Conservation (phyloP, 2,113 vertebrate genomes). For the Phrynosoma blainvillii region DNA sequence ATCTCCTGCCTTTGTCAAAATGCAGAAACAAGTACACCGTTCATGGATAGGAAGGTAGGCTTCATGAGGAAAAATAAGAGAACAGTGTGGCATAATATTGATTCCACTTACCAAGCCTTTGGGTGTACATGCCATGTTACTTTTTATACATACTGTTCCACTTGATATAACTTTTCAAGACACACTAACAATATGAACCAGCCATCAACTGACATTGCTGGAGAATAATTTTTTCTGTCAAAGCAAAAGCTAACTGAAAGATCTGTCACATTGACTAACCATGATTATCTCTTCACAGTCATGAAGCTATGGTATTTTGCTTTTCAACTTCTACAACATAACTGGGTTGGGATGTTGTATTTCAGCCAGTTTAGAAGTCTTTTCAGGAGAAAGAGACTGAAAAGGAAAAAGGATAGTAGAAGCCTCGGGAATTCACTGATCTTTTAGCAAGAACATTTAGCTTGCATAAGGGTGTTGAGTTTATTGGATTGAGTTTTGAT, state of each 20-base stretch:
- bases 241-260: constrained; percentile 1
- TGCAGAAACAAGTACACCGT: not conserved
- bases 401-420: not conserved
- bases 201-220: not conserved
- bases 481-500: not conserved
- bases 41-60: not conserved
- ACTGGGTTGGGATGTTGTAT: not conserved
- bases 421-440: not conserved
- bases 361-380: not conserved
- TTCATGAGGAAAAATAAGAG: not conserved
- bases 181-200: not conserved
- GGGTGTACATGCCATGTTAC: not conserved
- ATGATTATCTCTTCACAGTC: not conserved
- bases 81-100: not conserved
- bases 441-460: not conserved
- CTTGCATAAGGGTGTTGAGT: not conserved
- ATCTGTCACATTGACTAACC: not conserved
- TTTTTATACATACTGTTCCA: not conserved
- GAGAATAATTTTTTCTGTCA: not conserved
- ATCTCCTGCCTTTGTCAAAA: not conserved
- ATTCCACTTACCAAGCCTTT: not conserved
- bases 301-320: not conserved
- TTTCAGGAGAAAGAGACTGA: not conserved
- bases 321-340: not conserved
- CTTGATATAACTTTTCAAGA: not conserved